A percentile compares a stretch with the other conserved stretches of the same genome.
Conservation (phyloP, 1,140 invertebrate species). For the Leptoteleia sp. region DNA sequence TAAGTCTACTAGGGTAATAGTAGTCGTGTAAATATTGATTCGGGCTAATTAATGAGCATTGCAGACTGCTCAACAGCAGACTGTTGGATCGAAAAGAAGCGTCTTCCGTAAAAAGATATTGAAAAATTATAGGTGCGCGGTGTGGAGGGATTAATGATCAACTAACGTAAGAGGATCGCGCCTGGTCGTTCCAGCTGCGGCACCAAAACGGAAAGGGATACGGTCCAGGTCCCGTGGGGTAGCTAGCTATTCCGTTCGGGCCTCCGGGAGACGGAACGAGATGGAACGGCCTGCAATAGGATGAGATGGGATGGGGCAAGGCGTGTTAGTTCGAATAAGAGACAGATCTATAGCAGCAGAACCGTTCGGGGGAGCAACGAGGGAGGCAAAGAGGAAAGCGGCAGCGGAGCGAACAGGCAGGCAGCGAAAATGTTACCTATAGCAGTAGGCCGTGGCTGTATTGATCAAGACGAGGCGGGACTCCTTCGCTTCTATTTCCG, state of each 20-base stretch:
- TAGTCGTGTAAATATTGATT: too few species aligned
- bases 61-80: too few species aligned
- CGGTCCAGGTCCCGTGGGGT: too few species aligned
- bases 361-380: slow-evolving; percentile 60
- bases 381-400: slow-evolving; percentile 67
- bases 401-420: slow-evolving; percentile 66
- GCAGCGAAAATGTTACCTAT: slow-evolving; percentile 78
- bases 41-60: too few species aligned
- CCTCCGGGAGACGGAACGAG: slow-evolving; percentile 71
- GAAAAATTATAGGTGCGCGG: too few species aligned
- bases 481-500: slow-evolving; percentile 79
- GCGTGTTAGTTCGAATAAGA: slow-evolving; percentile 79
- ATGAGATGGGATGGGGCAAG: slow-evolving; percentile 68
- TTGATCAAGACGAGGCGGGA: slow-evolving; percentile 81
- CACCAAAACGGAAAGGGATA: too few species aligned
- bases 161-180: too few species aligned
- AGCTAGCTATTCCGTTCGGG: slow-evolving; percentile 71
- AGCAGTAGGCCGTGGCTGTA: slow-evolving; percentile 79
- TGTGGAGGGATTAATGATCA: too few species aligned
- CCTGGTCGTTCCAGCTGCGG: too few species aligned
- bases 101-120: too few species aligned
- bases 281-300: slow-evolving; percentile 70
- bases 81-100: too few species aligned
- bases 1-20: too few species aligned
- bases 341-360: slow-evolving; percentile 77